These are phyloP conservation scores for Trissolcus japonicus DNA, from an alignment of 2,888 invertebrate genomes.

Conservation along the genomic window DNA sequence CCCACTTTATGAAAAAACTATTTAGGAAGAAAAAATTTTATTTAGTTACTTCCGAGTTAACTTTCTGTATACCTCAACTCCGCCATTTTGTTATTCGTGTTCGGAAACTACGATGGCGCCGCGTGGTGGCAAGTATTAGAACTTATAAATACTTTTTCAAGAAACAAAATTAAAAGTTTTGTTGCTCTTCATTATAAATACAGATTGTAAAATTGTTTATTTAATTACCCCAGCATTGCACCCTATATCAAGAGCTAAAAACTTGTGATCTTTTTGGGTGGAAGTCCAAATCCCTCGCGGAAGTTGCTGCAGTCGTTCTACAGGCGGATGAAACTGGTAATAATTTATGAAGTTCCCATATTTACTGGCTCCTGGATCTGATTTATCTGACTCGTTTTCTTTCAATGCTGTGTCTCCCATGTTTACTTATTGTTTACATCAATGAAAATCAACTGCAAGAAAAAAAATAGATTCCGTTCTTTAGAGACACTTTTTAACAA, in stretches of 20 bases:
- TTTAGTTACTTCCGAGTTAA: no score
- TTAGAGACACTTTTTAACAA: neutral
- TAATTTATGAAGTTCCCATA: conserved; percentile 93
- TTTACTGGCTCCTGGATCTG: conserved; percentile 84
- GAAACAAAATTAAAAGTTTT: neutral
- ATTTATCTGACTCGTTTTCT: neutral
- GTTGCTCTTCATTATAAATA: neutral
- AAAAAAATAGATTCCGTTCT: neutral
- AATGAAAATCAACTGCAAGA: neutral
- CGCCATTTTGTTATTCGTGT: no score
- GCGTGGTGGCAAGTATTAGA: no score
- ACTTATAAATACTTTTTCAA: neutral
- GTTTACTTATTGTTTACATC: no score
- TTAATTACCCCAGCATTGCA: conserved; percentile 85
- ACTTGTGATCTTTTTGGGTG: conserved; percentile 67
- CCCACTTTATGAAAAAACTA: no score
- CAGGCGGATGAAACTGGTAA: conserved; percentile 87
- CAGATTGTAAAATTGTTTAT: neutral
- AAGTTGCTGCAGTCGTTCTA: conserved; percentile 82
- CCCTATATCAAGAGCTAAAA: conserved; percentile 83
- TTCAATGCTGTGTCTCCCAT: neutral
- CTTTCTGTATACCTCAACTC: no score
- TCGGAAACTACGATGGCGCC: no score
- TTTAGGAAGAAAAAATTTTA: no score
- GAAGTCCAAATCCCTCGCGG: conserved; percentile 77